Evolutionary conservation across 2,797 vertebrate species (phyloP).

Genomic region (Periparus ater): DNA sequence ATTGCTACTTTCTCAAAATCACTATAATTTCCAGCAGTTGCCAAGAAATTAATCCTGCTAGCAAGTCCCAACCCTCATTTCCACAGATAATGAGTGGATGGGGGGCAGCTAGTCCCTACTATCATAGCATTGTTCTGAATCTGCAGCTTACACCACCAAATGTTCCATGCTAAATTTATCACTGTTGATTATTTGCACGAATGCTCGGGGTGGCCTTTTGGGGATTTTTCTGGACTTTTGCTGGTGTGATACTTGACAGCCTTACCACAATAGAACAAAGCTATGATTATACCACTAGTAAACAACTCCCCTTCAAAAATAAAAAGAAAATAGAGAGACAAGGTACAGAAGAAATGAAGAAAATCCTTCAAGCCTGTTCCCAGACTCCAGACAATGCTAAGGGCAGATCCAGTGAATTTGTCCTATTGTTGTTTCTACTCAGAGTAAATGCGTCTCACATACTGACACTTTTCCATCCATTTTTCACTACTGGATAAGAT

Average conservation of each 20-base stretch:
- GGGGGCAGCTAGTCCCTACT: neutral
- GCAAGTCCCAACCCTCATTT: slow-evolving; percentile 22
- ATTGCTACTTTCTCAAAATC: slow-evolving; percentile 35
- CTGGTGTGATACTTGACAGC: slow-evolving; percentile 13
- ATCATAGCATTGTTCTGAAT: slow-evolving; percentile 24
- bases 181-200: slow-evolving; percentile 8
- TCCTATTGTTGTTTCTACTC: neutral
- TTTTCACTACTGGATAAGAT: neutral
- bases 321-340: neutral
- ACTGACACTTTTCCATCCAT: neutral
- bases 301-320: neutral
- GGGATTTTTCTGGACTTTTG: slow-evolving; percentile 31
- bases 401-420: neutral
- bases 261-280: neutral
- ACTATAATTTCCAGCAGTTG: slow-evolving; percentile 34
- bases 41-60: slow-evolving; percentile 46
- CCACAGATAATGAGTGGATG: slow-evolving; percentile 36
- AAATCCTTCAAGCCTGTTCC: neutral
- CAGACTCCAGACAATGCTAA: neutral
- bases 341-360: neutral
- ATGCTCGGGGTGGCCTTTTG: neutral
- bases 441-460: neutral
- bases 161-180: slow-evolving; percentile 50
- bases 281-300: neutral
- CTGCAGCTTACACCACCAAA: slow-evolving; percentile 8